phyloP scores from a whole-genome alignment of 2,888 invertebrate species.

The Oconnorella tubifera region DNA sequence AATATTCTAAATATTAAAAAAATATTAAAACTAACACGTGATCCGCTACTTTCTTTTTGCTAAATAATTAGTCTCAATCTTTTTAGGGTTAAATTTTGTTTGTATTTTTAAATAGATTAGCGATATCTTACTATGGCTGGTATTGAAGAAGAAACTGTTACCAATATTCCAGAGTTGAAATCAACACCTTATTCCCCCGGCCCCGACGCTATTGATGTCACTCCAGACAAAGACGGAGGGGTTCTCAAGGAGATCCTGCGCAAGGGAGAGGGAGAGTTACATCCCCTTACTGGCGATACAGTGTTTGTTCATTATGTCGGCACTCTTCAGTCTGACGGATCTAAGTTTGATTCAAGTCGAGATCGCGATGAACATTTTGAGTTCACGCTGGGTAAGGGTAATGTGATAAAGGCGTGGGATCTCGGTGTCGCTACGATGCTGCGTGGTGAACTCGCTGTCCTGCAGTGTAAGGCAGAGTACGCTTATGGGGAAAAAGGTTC shows the following conservation, averaged over 20 bases:
- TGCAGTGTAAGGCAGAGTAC: conserved; percentile 83
- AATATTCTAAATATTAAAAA: too few species aligned
- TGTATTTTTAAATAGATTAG: too few species aligned
- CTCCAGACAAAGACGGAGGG: conserved; percentile 70
- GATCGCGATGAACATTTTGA: conserved; percentile 78
- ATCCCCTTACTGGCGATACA: conserved; percentile 69
- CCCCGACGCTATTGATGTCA: conserved; percentile 60
- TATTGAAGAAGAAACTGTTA: too few species aligned
- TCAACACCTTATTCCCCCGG: conserved; percentile 60
- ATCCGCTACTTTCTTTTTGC: too few species aligned
- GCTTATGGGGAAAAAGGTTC: conserved; percentile 82
- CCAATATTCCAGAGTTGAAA: too few species aligned
- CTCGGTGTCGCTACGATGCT: conserved; percentile 92
- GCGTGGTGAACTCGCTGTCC: conserved; percentile 75
- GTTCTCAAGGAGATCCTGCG: conserved; percentile 68
- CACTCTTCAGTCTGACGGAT: conserved; percentile 76
- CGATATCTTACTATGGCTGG: too few species aligned
- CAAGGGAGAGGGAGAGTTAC: conserved; percentile 70
- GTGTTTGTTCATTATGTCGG: conserved; percentile 84
- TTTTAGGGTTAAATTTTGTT: too few species aligned
- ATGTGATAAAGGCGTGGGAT: conserved; percentile 84
- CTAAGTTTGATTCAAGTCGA: conserved; percentile 85
- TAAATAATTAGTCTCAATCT: too few species aligned
- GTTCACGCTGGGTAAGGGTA: conserved; percentile 82
- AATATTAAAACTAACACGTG: too few species aligned